Percentiles rank a stretch among this genome's conserved stretches.
These are phyloP conservation scores for Calameuta pallipes DNA, from an alignment of 2,888 invertebrate species.

Conservation along the genomic window DNA sequence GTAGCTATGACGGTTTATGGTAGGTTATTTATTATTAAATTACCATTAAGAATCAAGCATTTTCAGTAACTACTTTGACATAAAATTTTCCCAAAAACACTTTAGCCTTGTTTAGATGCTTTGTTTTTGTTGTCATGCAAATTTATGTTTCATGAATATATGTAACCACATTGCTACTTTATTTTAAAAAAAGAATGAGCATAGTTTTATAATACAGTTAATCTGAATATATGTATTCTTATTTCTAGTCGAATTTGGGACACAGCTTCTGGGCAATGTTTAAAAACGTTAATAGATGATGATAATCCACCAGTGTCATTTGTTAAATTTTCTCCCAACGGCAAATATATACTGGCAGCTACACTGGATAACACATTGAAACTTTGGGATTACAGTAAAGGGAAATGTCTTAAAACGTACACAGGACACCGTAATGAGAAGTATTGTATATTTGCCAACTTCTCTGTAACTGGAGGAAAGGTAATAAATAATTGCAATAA, in stretches of 20 bases:
- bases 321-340: constrained; percentile 99
- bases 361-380: constrained; percentile 98
- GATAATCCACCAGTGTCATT: constrained; percentile 99
- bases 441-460: constrained; percentile 99
- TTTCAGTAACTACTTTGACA: no score
- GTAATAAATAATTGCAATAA: constrained; percentile 65
- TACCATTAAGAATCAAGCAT: no score
- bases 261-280: constrained; percentile 97
- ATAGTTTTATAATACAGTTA: not conserved
- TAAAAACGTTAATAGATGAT: constrained; percentile 99
- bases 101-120: no score
- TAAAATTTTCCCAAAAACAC: no score
- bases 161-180: not conserved
- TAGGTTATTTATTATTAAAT: constrained; percentile 62
- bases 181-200: not conserved
- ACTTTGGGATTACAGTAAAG: constrained; percentile 99
- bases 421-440: constrained; percentile 99
- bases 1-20: constrained; percentile 99
- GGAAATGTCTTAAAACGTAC: constrained; percentile 98
- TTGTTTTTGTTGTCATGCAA: no score
- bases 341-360: constrained; percentile 98
- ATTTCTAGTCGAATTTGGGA: constrained; percentile 96
- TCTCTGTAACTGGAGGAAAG: constrained; percentile 99
- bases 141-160: no score
- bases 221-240: not conserved